These are phyloP conservation scores for Entomobrya multifasciata DNA, from an alignment of 2,888 invertebrate genomes.

Conservation along the genomic window DNA sequence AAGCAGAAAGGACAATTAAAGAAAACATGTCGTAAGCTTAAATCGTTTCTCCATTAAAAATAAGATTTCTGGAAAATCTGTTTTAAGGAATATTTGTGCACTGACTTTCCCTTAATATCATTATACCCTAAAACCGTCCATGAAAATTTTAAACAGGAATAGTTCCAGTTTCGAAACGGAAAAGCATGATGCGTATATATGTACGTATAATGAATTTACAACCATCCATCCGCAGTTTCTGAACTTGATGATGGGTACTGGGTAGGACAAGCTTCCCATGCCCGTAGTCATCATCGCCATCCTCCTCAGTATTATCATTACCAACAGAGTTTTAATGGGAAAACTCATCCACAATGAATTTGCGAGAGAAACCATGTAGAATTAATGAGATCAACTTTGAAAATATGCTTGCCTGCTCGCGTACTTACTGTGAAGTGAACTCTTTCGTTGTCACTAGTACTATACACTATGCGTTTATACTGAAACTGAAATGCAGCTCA, in stretches of 20 bases:
- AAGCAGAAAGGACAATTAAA: too few species aligned
- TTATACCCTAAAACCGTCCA: too few species aligned
- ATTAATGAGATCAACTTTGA: slow-evolving; percentile 70
- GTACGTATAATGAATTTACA: too few species aligned
- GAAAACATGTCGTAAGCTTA: too few species aligned
- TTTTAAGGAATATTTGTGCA: too few species aligned
- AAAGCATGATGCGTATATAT: background rate
- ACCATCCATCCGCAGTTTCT: background rate
- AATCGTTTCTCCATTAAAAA: too few species aligned
- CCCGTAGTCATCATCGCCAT: slow-evolving; percentile 22
- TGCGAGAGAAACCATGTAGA: slow-evolving; percentile 66
- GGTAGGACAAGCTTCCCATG: slow-evolving; percentile 1
- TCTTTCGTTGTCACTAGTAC: background rate
- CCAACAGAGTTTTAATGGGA: slow-evolving; percentile 65
- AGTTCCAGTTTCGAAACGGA: too few species aligned
- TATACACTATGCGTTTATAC: background rate
- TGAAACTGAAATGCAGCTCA: background rate
- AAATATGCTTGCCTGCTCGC: slow-evolving; percentile 49
- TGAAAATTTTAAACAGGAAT: too few species aligned
- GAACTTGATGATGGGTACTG: slow-evolving; percentile 14
- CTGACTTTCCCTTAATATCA: too few species aligned
- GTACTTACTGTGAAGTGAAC: background rate
- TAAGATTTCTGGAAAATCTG: too few species aligned
- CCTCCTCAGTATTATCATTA: slow-evolving; percentile 39
- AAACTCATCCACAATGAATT: slow-evolving; percentile 68